These are phyloP conservation scores for Hydraecia micacea DNA, from an alignment of 2,888 invertebrate species.

Conservation along the genomic window DNA sequence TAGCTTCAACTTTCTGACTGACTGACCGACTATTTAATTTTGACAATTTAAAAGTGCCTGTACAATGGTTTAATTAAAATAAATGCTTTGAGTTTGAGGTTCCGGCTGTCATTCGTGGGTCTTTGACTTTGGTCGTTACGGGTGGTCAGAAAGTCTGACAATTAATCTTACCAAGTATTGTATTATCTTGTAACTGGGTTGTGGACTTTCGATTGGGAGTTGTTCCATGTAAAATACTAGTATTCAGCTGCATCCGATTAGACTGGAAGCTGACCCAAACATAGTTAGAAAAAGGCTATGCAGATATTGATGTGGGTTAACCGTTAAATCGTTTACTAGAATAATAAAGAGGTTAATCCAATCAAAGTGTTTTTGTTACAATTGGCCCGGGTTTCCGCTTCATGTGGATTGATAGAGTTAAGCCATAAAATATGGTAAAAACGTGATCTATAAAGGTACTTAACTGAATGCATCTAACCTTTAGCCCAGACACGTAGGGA, in stretches of 20 bases:
- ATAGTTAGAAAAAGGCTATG: background rate
- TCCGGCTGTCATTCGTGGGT: too few species aligned
- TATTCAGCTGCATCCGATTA: background rate
- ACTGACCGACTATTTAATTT: too few species aligned
- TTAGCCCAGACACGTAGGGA: too few species aligned
- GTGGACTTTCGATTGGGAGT: background rate
- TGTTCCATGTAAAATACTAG: background rate
- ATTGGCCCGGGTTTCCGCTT: background rate
- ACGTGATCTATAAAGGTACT: background rate
- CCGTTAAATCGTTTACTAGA: background rate
- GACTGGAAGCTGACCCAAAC: background rate
- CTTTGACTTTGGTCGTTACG: too few species aligned
- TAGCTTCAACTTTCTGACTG: too few species aligned
- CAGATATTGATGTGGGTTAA: too few species aligned
- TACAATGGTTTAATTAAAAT: too few species aligned
- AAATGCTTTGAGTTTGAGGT: too few species aligned
- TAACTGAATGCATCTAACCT: too few species aligned
- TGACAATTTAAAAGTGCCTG: too few species aligned
- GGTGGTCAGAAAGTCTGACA: too few species aligned
- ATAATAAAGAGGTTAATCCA: background rate
- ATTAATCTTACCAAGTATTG: background rate
- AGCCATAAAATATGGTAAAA: background rate
- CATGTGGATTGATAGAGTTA: background rate
- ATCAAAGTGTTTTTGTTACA: background rate
- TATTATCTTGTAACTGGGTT: background rate